Base-by-base conservation (phyloP, 37 sponge, comb jelly and placozoan species). In the Bolinopsis microptera region DNA sequence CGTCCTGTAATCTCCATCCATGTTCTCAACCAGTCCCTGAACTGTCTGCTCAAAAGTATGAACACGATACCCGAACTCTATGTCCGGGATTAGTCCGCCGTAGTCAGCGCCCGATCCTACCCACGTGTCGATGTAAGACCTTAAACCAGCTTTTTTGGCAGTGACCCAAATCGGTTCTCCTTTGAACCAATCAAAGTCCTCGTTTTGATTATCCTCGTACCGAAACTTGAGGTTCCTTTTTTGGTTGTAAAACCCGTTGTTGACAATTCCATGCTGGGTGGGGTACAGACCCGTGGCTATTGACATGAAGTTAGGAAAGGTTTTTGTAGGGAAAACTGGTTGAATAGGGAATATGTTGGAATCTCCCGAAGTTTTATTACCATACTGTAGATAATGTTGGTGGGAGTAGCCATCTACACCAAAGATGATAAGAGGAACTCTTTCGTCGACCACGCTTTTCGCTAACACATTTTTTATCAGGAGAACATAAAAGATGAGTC, bases 281-380 rank as follows among this genome's bases (percentile, higher is more conserved):
- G 82, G 82, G 38, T 80, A 35, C 33, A 80, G 38, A 16, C 82
- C 82, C 61, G 90, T 86, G 28, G 90, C 90, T 41, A 86, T 23
- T 1, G 90, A 39, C 61, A 86, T 41, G 90, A 86, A 86, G 61
- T 86, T 86, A 18, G 90, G 90, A 86, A 86, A 86, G 24, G 90
- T 86, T 27, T 86, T 86, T 5, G 90, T 39, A 9, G 90, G 90
- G 61, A 86, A 86, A 3, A 86, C 90, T 13, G 90, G 37, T 27
- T 86, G 32, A n/a, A 40, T 16, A 0, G 90, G 90, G 5, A 86
- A 24, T 9, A 39, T 40, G 61, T 86, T 26, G 21, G 0, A 0
- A 1, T 28, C 40, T 39, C 61, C 90, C 30, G 83, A 32, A 36
- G 5, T 31, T 35, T 23, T 36, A 37, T 82, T 82, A 5, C 90